Conservation (phyloP, 2,113 vertebrate species). For the Siniperca knerii region DNA sequence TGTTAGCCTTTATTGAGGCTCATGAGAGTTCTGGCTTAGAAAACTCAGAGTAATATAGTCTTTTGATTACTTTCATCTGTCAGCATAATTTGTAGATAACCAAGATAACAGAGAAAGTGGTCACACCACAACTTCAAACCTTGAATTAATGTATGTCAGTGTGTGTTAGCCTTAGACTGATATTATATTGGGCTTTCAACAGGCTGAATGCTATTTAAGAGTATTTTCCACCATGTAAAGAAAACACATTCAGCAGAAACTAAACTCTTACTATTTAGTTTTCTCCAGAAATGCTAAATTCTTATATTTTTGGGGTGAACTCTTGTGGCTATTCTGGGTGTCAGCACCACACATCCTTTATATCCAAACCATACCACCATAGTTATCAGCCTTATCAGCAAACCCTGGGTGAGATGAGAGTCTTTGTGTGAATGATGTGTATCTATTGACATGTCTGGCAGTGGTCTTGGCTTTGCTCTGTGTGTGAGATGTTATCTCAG, state of each 20-base stretch:
- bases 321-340: background rate
- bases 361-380: background rate
- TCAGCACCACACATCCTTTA: background rate
- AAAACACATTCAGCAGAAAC: background rate
- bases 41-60: background rate
- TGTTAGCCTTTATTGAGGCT: background rate
- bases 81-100: background rate
- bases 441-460: constrained; percentile 16
- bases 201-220: background rate
- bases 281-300: background rate
- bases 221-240: background rate
- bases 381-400: constrained; percentile 6
- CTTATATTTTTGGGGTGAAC: background rate
- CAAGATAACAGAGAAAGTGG: background rate
- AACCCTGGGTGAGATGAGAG: constrained; percentile 12
- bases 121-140: background rate
- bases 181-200: background rate
- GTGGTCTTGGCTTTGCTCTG: background rate
- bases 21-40: background rate
- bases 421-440: constrained; percentile 35
- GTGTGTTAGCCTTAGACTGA: background rate
- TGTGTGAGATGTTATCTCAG: constrained; percentile 58
- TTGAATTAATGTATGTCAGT: background rate
- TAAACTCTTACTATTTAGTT: background rate
- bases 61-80: constrained; percentile 25